phyloP scores from a whole-genome alignment of 2,888 invertebrate genomes.

The Drosophila robusta region DNA sequence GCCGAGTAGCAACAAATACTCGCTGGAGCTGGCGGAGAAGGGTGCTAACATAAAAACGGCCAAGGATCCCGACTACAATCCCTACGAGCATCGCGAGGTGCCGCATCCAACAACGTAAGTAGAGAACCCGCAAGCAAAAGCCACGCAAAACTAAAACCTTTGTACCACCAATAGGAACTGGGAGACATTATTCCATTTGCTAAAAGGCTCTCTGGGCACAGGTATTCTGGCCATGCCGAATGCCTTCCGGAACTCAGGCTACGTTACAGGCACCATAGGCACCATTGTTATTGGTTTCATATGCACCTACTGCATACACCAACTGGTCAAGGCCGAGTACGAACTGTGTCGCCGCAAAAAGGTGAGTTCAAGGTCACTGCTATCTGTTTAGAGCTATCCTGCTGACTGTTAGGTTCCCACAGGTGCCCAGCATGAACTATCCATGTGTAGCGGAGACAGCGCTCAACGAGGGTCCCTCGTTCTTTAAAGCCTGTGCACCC shows the following conservation, averaged over 20 bases:
- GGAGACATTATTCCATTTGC: slow-evolving; percentile 94
- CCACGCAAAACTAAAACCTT: not conserved
- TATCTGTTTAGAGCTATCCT: no score
- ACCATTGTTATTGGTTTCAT: slow-evolving; percentile 94
- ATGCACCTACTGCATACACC: slow-evolving; percentile 97
- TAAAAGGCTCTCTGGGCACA: slow-evolving; percentile 97
- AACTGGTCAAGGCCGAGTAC: slow-evolving; percentile 88
- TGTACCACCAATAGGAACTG: slow-evolving; percentile 87
- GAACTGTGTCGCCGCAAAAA: slow-evolving; percentile 87
- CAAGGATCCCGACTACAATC: slow-evolving; percentile 87
- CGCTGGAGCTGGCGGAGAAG: slow-evolving; percentile 83
- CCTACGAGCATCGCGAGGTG: slow-evolving; percentile 88
- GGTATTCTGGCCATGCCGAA: slow-evolving; percentile 95
- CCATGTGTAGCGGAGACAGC: slow-evolving; percentile 93
- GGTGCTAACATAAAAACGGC: slow-evolving; percentile 67
- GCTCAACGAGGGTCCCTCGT: slow-evolving; percentile 90
- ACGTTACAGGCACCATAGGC: slow-evolving; percentile 90
- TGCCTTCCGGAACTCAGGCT: slow-evolving; percentile 89
- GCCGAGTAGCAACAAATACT: slow-evolving; percentile 68
- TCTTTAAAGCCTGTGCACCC: slow-evolving; percentile 88
- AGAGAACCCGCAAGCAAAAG: not conserved
- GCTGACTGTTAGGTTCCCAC: not conserved
- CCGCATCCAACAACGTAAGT: slow-evolving; percentile 91
- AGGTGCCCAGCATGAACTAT: slow-evolving; percentile 90
- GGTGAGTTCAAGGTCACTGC: slow-evolving; percentile 58